phyloP scores from a whole-genome alignment of 2,797 vertebrate genomes.

The Avahi laniger region DNA sequence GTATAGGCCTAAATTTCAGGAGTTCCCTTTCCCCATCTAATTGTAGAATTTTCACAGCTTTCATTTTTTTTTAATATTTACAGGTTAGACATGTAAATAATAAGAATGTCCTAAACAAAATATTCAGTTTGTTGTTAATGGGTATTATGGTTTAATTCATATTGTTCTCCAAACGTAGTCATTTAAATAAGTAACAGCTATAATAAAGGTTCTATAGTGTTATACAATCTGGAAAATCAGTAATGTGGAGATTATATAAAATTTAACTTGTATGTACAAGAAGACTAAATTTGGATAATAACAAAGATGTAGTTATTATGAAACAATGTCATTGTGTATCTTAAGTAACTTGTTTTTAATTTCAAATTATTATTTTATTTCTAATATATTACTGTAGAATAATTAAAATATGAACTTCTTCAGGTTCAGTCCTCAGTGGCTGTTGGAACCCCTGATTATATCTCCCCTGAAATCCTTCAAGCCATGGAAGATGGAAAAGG shows the following conservation, averaged over 20 bases:
- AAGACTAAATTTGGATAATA: conserved; percentile 23
- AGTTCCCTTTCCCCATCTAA: not conserved
- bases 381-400: not conserved
- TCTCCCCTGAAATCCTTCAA: conserved; percentile 99
- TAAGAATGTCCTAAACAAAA: not conserved
- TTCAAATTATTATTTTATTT: conserved; percentile 8
- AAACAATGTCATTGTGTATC: not conserved
- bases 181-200: not conserved
- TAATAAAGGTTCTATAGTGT: not conserved
- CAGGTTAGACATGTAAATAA: not conserved
- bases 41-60: not conserved
- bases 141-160: not conserved
- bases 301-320: conserved; percentile 36
- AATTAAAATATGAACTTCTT: conserved; percentile 68
- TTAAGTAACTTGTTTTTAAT: conserved; percentile 5
- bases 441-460: conserved; percentile 98
- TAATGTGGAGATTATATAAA: not conserved
- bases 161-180: not conserved
- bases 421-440: conserved; percentile 99
- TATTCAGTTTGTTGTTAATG: conserved; percentile 32
- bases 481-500: conserved; percentile 99
- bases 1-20: not conserved
- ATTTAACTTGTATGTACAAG: not conserved
- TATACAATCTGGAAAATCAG: not conserved
- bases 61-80: not conserved